phyloP scores from a whole-genome alignment of 2,888 invertebrate species.

The Cancer borealis region DNA sequence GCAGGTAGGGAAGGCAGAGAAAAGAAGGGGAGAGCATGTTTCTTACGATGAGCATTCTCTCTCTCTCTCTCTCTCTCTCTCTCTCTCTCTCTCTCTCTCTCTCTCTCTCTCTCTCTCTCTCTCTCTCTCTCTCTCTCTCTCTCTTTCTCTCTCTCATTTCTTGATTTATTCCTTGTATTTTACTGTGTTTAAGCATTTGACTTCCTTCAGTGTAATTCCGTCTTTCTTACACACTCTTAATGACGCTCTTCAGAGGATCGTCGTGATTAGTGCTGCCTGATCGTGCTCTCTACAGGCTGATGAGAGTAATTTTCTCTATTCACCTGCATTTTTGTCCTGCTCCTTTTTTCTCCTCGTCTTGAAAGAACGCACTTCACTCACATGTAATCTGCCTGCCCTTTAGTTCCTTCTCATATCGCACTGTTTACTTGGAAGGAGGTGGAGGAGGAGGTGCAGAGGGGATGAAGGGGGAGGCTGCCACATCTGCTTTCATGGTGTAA shows the following conservation, averaged over 20 bases:
- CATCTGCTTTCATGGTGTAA: conserved; percentile 34
- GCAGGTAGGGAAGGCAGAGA: neutral
- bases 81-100: no score
- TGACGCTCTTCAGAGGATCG: neutral
- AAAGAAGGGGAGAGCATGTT: neutral
- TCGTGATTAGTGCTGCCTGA: neutral
- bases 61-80: neutral
- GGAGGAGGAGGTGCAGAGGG: neutral
- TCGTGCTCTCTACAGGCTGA: neutral
- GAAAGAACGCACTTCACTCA: neutral
- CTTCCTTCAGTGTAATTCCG: neutral
- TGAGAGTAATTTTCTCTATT: neutral
- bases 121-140: no score
- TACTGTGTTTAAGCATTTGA: neutral
- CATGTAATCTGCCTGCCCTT: neutral
- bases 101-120: no score
- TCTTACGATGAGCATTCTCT: neutral
- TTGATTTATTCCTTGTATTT: neutral
- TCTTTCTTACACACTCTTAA: neutral
- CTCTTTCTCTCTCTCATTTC: neutral
- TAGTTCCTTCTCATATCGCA: neutral
- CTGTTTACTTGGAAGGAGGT: neutral
- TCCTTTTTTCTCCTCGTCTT: neutral
- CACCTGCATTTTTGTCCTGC: neutral
- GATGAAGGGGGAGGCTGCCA: neutral